Percentiles rank a stretch among this genome's conserved stretches.
phyloP scores from a whole-genome alignment of 64 coral and sea anemone genomes.

The Stylophora pistillata region DNA sequence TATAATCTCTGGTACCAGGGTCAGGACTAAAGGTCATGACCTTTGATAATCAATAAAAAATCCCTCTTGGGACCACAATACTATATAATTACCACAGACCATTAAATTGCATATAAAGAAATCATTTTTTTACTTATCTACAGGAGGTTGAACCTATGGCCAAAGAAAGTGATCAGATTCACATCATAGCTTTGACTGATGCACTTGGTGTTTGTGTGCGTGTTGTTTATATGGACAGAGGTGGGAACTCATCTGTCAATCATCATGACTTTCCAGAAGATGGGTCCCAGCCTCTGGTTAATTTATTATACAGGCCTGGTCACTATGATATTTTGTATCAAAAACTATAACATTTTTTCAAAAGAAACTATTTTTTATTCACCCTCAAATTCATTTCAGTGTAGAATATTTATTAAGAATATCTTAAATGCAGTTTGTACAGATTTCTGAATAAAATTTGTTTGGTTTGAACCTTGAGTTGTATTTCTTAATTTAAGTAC shows the following conservation, averaged over 20 bases:
- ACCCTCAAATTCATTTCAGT: neutral
- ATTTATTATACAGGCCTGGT: constrained; percentile 87
- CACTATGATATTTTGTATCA: constrained; percentile 96
- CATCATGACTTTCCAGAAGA: constrained; percentile 99
- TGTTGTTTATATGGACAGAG: constrained; percentile 92
- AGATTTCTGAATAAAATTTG: constrained; percentile 29
- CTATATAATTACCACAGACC: too few relatives aligned
- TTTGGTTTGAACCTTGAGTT: neutral
- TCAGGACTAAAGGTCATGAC: too few relatives aligned
- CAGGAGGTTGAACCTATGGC: constrained; percentile 98
- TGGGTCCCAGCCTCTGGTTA: constrained; percentile 58
- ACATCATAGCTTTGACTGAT: constrained; percentile 86
- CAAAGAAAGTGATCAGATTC: constrained; percentile 94
- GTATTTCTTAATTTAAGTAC: neutral
- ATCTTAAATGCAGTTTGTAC: constrained; percentile 37
- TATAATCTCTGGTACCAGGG: too few relatives aligned
- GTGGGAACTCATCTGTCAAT: constrained; percentile 72
- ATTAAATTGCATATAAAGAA: neutral
- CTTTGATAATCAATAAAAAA: too few relatives aligned
- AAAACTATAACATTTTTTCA: constrained; percentile 14
- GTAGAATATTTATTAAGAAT: constrained; percentile 48
- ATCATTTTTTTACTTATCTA: constrained; percentile 8
- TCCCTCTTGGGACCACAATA: too few relatives aligned
- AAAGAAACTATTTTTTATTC: constrained; percentile 13
- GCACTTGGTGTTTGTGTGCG: constrained; percentile 86